These are phyloP conservation scores for Condylura cristata DNA, from an alignment of 2,113 vertebrate genomes.

Conservation along the genomic window DNA sequence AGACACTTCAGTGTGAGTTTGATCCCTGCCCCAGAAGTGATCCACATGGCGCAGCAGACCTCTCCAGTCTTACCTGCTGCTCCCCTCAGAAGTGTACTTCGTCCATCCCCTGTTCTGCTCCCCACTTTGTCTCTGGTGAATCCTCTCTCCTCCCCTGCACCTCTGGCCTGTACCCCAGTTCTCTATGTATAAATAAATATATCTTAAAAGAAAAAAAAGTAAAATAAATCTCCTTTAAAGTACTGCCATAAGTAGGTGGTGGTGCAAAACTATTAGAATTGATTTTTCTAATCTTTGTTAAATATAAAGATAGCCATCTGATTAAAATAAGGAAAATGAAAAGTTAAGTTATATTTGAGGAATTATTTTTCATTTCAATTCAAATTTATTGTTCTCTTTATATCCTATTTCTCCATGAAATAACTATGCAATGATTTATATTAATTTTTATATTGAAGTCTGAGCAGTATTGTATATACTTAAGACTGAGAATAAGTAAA, in stretches of 20 bases:
- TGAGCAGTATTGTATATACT: background rate
- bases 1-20: too few relatives aligned
- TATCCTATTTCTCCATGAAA: background rate
- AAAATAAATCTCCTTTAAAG: background rate
- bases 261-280: background rate
- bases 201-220: too few relatives aligned
- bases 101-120: too few relatives aligned
- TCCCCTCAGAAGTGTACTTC: too few relatives aligned
- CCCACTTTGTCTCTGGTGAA: too few relatives aligned
- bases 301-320: background rate
- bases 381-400: background rate
- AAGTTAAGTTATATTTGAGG: background rate
- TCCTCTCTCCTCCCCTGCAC: too few relatives aligned
- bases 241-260: background rate
- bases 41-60: too few relatives aligned
- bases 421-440: background rate
- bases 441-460: background rate
- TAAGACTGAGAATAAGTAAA: background rate
- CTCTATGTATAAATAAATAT: too few relatives aligned
- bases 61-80: too few relatives aligned
- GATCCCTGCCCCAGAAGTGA: too few relatives aligned
- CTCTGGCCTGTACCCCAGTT: too few relatives aligned
- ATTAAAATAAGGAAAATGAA: background rate
- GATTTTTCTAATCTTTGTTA: background rate
- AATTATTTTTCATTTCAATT: background rate